Evolutionary conservation across 2,113 vertebrate genomes (phyloP), one percentile per base, ranked within the genome.

Genomic region (Corydoras sp.): DNA sequence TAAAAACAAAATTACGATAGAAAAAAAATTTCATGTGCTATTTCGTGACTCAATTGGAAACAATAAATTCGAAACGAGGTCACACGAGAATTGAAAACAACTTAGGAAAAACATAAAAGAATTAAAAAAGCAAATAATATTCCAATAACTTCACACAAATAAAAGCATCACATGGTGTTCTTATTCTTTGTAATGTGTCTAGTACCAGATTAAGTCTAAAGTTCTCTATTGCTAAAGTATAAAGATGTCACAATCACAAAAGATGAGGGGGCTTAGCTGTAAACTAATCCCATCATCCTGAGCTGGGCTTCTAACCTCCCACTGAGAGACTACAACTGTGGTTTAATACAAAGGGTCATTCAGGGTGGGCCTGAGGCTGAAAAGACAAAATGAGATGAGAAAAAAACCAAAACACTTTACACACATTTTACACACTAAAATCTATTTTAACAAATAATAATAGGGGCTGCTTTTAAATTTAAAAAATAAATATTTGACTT

Each of bases 231-330:
- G 35, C 32, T 76, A 73, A 69, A 73, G 69, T 55, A 69, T 56
- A 68, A 30, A 58, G 60, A 65, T 75, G 65, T 69, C 73, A 72
- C 24, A 68, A 76, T 35, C 53, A 72, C 77, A 75, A 75, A 43
- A 72, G 77, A 65, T 43, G 65, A 72, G 59, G 56, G 43, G 54
- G 70, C 62, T 76, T 69, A 79, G 58, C 59, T 61, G 65, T 56
- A 65, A 69, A 15, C 54, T 56, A 79, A 72, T 72, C 77, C 77
- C 32, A 59, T 69, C 77, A 69, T 63, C 65, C 61, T 54, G 35
- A n/a, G 60, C 69, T 58, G 35, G 31, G 50, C 53, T 60, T 29
- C 24, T 10, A 30, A n/a, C 65, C 77, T 75, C 61, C 69, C 14
- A 68, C 35, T 12, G 59, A 54, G 59, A 74, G 30, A 51, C 69